Base-by-base conservation (phyloP, 2,113 vertebrate species). In the Hepsetus odoe region DNA sequence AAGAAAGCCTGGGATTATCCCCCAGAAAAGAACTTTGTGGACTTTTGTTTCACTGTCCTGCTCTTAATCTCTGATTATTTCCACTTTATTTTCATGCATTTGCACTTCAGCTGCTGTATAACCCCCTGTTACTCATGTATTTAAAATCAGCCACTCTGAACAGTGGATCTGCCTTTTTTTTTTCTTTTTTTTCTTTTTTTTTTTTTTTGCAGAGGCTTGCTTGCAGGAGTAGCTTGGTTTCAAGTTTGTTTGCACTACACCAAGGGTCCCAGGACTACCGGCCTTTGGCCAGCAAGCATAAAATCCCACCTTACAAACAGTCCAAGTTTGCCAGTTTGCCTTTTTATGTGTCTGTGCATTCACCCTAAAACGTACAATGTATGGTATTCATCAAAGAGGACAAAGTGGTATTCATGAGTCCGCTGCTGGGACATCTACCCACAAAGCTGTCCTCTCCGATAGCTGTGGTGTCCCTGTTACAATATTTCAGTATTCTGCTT, bases 361-460 rank as follows among this genome's bases (percentile, higher is more conserved):
- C 18, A 80, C 58, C 67, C 42, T 76, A 65, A 74, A 71, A 72
- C 58, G 16, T n/a, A 80, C 68, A 76, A 80, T 80, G 66, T 67
- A 4, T 62, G 51, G 33, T 68, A 73, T 83, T 83, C 72, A 83
- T 32, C 33, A 26, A 22, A 61, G 35, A 22, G 68, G 22, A 69
- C 68, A 55, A 51, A 61, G 66, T 70, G 55, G 58, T 61, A 70
- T 77, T 70, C 66, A 77, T 49, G 38, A 24, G 26, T 49, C 14
- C 22, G 40, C 61, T 22, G 59, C 16, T 33, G 69, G 65, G 20
- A 65, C 53, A 44, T 42, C 32, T 64, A 35, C 28, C n/a, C 55
- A 62, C 33, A 72, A 80, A 62, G 30, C 35, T 61, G 30, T 51
- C 73, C 20, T 75, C 16, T 56, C 9, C 13, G 38, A 14, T n/a